Evolutionary conservation across 2,797 vertebrate genomes (phyloP), one percentile per base, ranked within the genome.

Genomic region (Schizopygopsis pylzovi): DNA sequence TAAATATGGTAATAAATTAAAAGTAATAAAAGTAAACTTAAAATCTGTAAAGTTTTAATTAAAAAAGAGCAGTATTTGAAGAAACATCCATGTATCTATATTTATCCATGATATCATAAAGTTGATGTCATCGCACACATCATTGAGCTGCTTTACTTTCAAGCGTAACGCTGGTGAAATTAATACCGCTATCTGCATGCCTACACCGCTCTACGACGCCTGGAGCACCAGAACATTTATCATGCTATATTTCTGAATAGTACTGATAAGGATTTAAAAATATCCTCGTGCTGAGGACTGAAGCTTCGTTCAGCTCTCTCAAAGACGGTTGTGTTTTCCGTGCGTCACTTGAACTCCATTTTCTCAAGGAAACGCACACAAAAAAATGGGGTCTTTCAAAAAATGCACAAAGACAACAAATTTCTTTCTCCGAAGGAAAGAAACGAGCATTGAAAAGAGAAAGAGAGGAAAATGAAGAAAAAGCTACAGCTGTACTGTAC

Each of bases 401-500:
- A 85, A 65, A 2, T 71, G 68, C 47, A 88, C 86, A 90, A 85
- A 77, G 75, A 84, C 76, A 81, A 65, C 90, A 85, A 75, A 91
- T 90, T 88, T 90, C 63, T 73, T 89, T 80, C 63, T 52, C 10
- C 22, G 16, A 73, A 52, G 76, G 56, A 63, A 37, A 82, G 80
- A 89, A 88, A 79, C 20, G 56, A 83, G 72, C 75, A 63, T 67
- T 25, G 81, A 70, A 81, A 85, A 75, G 84, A 83, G 61, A 28
- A 56, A 65, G 37, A 20, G 82, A 86, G 47, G 61, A 28, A 68
- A 39, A 80, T 15, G 63, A 59, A 87, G 49, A 79, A 52, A 82
- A 75, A 71, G 70, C 45, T 81, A 87, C 90, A 90, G 88, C 89
- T 90, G 89, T 90, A 88, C 81, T 83, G 87, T 79, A 79, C 79